Evolutionary conservation across 2,797 vertebrate species (phyloP), one percentile per base, ranked within the genome.

Genomic region (Paramormyrops hopkinsi): DNA sequence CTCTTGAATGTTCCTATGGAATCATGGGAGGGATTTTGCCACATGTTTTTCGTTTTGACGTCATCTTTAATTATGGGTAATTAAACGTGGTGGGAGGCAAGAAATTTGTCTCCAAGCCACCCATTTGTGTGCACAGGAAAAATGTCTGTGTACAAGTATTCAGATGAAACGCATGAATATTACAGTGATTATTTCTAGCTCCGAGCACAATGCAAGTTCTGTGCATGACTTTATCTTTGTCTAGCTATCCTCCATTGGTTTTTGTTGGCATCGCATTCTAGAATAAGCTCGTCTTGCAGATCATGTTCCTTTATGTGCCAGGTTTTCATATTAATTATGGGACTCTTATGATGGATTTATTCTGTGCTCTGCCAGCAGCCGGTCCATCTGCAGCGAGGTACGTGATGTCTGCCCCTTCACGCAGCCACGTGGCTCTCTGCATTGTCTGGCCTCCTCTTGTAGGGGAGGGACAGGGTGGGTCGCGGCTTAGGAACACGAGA

Each of bases 101-200:
- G 19, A 82, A 46, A 82, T 82, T 82, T 79, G 37, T 79, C 33
- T 79, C 33, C 37, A 44, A 79, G 73, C 17, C 17, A n/a, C 17
- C 37, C 73, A 14, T 73, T 73, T 73, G 29, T 73, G 76, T n/a
- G 41, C 41, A 2, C 41, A 46, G 37, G 41, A 44, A 82, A n/a
- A 82, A 82, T n/a, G 76, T 19, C 41, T 82, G 6, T 22, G 76
- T 46, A 82, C 19, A 82, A 46, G 76, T 46, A n/a, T 82, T 46
- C 76, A 44, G 41, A 19, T 82, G 76, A 82, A 82, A 82, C n/a
- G 37, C 41, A 82, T 82, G 37, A 82, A 82, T 82, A 82, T 82
- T 41, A 79, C 73, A 41, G 14, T 79, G 37, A 44, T 22, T 44
- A 46, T 37, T 73, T 73, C 33, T 73, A 37, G 69, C 76, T 82